A percentile compares a stretch with the other conserved stretches of the same genome.
Evolutionary conservation across 2,797 vertebrate species (phyloP).

Genomic region (Nannoperca obscura): DNA sequence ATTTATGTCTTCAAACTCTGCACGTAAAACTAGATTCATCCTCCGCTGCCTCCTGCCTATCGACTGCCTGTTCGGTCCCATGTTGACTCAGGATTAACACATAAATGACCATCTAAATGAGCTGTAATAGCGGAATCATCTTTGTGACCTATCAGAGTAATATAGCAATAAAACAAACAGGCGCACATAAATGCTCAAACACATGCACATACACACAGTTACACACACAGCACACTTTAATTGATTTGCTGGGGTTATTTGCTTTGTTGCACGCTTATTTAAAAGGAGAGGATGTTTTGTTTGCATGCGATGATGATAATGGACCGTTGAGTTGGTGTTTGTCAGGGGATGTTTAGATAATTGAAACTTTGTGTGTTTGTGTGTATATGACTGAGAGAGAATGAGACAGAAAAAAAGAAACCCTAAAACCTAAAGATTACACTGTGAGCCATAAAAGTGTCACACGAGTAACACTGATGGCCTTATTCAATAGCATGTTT

Average conservation of each 20-base stretch:
- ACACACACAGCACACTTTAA: conserved; percentile 50
- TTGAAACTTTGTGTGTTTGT: conserved; percentile 26
- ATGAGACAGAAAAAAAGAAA: no score
- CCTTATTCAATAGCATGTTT: conserved; percentile 45
- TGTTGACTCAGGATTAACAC: conserved; percentile 76
- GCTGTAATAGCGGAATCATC: conserved; percentile 74
- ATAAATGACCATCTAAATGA: conserved; percentile 72
- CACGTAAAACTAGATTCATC: conserved; percentile 24
- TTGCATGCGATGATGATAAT: conserved; percentile 35
- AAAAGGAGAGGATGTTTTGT: conserved; percentile 40
- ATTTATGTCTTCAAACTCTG: conserved; percentile 2
- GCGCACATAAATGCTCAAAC: conserved; percentile 8
- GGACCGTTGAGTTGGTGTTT: conserved; percentile 23
- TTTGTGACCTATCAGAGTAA: conserved; percentile 67
- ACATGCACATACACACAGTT: conserved; percentile 15
- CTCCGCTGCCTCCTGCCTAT: conserved; percentile 3
- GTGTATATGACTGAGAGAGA: neutral
- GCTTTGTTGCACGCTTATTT: conserved; percentile 57
- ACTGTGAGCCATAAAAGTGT: conserved; percentile 42
- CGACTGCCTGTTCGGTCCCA: conserved; percentile 21
- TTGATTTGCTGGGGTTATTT: conserved; percentile 69
- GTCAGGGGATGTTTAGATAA: conserved; percentile 39
- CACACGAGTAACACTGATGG: conserved; percentile 35
- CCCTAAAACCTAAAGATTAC: conserved; percentile 36
- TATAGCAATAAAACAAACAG: conserved; percentile 57